These are phyloP conservation scores for Hylaeus anthracinus DNA, from an alignment of 1,140 invertebrate genomes.

Conservation along the genomic window DNA sequence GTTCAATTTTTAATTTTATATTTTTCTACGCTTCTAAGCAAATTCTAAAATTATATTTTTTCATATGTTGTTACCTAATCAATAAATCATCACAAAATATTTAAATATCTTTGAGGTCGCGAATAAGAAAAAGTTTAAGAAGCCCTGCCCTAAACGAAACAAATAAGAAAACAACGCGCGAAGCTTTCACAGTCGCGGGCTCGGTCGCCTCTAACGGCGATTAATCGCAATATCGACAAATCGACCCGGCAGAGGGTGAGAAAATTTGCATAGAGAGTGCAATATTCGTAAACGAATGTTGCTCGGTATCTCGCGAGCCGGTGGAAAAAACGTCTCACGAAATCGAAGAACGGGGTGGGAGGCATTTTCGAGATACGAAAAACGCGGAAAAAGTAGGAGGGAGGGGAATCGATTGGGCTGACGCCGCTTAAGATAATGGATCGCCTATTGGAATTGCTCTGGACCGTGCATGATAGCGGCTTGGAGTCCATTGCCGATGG, in stretches of 20 bases:
- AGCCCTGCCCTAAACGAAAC: background rate
- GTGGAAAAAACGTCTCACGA: constrained; percentile 13
- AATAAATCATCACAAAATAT: too few relatives aligned
- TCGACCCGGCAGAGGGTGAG: background rate
- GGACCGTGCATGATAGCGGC: constrained; percentile 56
- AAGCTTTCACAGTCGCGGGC: background rate
- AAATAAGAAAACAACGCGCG: background rate
- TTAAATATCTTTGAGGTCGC: too few relatives aligned
- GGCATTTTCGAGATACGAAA: constrained; percentile 14
- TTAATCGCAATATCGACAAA: constrained; percentile 37
- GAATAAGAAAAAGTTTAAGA: too few relatives aligned
- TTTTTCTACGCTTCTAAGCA: too few relatives aligned
- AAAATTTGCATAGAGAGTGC: constrained; percentile 20
- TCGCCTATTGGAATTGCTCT: constrained; percentile 63
- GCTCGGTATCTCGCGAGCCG: constrained; percentile 27
- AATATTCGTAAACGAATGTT: constrained; percentile 44
- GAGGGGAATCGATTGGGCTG: constrained; percentile 54
- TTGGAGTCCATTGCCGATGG: constrained; percentile 52
- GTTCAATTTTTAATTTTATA: too few relatives aligned
- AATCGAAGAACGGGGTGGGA: background rate
- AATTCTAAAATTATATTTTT: too few relatives aligned
- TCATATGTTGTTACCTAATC: too few relatives aligned
- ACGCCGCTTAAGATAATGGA: constrained; percentile 66
- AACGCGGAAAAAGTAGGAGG: constrained; percentile 32
- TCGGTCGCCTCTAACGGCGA: background rate